A percentile compares a stretch with the other conserved stretches of the same genome.
Evolutionary conservation across 2,888 invertebrate genomes (phyloP).

Genomic region (Mantis religiosa): DNA sequence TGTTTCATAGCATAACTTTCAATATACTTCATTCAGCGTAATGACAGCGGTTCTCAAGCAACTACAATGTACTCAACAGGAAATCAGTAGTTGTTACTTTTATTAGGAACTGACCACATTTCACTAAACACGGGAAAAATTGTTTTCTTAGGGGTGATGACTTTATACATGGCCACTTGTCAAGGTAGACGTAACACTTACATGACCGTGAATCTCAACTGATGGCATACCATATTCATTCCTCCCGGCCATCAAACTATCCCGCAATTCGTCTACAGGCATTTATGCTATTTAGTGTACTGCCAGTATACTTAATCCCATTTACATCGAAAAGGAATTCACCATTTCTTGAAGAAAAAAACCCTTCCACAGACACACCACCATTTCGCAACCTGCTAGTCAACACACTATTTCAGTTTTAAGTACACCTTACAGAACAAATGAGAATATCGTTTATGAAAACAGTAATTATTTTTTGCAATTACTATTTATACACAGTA

Average conservation of each 20-base stretch:
- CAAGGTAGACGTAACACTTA: slow-evolving; percentile 29
- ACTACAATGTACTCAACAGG: background rate
- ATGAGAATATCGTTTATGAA: background rate
- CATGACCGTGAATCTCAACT: slow-evolving; percentile 30
- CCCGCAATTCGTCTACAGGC: slow-evolving; percentile 28
- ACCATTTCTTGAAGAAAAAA: background rate
- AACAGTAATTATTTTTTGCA: background rate
- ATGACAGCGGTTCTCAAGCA: background rate
- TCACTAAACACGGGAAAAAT: background rate
- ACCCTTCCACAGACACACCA: slow-evolving; percentile 18
- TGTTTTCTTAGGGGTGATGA: background rate
- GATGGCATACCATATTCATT: slow-evolving; percentile 33
- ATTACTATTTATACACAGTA: background rate
- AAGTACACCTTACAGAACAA: background rate
- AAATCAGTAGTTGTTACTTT: background rate
- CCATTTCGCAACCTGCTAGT: slow-evolving; percentile 21
- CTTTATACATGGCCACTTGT: background rate
- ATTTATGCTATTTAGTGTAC: slow-evolving; percentile 14
- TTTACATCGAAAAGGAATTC: background rate
- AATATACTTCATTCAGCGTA: background rate
- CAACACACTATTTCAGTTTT: slow-evolving; percentile 1
- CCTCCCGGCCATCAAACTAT: slow-evolving; percentile 31
- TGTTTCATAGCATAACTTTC: background rate
- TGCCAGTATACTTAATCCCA: background rate
- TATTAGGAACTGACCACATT: background rate